Conservation (phyloP, 2,797 vertebrate species). For the Sphenopsis melanotis region DNA sequence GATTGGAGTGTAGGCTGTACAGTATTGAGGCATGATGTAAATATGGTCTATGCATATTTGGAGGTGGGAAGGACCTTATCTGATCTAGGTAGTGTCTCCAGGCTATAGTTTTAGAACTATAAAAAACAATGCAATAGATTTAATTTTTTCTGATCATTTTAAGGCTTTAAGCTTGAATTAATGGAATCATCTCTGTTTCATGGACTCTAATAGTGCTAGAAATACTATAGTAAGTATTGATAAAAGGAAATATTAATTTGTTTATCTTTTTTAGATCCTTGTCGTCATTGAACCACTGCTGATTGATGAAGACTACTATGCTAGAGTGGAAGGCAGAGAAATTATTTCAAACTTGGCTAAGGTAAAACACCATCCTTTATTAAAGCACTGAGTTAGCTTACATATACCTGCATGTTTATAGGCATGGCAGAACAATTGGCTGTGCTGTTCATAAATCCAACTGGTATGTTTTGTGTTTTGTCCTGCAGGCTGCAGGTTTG, state of each 20-base stretch:
- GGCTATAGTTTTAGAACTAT: background rate
- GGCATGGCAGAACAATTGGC: background rate
- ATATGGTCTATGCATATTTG: background rate
- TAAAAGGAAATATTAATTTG: background rate
- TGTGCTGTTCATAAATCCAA: background rate
- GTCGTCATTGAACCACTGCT: constrained; percentile 97
- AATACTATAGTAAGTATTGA: background rate
- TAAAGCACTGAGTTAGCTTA: background rate
- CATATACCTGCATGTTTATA: background rate
- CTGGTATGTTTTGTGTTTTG: background rate
- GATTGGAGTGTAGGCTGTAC: background rate
- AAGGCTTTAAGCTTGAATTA: background rate
- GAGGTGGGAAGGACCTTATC: background rate
- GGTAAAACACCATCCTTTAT: constrained; percentile 67
- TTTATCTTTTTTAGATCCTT: constrained; percentile 82
- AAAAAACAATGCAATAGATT: background rate
- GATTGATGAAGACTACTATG: constrained; percentile 99
- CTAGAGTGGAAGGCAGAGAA: constrained; percentile 98
- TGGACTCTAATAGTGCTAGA: background rate
- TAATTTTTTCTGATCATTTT: fast-evolving
- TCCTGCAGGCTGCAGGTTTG: constrained; percentile 90
- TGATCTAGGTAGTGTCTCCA: background rate
- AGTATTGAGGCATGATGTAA: background rate
- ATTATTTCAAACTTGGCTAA: constrained; percentile 99
- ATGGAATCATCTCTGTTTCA: background rate